phyloP scores from a whole-genome alignment of 2,888 invertebrate species.

The Athalia cordata region DNA sequence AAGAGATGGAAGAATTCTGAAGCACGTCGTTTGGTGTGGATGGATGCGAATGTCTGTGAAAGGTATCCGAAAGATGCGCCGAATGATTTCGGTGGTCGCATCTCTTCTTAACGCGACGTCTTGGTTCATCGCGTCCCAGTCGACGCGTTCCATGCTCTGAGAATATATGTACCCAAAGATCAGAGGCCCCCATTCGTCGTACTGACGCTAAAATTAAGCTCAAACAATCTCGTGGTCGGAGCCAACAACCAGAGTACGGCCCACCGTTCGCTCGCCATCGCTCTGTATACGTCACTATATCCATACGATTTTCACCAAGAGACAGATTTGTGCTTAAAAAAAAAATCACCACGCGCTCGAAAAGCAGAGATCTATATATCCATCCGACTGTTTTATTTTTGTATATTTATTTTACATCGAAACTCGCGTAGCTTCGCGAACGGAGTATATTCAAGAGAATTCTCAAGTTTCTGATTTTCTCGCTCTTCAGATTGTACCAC shows the following conservation, averaged over 20 bases:
- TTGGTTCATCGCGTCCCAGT: constrained; percentile 59
- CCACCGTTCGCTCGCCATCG: constrained; percentile 1
- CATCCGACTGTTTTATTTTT: too few relatives aligned
- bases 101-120: constrained; percentile 52
- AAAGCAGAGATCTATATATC: too few relatives aligned
- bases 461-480: too few relatives aligned
- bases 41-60: constrained; percentile 26
- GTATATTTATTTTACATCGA: too few relatives aligned
- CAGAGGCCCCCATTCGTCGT: constrained; percentile 66
- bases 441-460: too few relatives aligned
- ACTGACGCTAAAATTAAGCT: constrained; percentile 65
- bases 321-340: constrained; percentile 35
- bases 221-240: constrained; percentile 46
- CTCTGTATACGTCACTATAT: neutral
- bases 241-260: neutral
- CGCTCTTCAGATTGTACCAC: too few relatives aligned
- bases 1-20: constrained; percentile 2
- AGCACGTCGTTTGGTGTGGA: constrained; percentile 8
- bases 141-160: constrained; percentile 62
- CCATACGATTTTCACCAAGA: too few relatives aligned
- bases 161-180: constrained; percentile 66
- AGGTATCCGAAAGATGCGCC: constrained; percentile 24
- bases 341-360: too few relatives aligned
- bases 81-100: constrained; percentile 16
- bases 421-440: too few relatives aligned